Evolutionary conservation across 2,113 vertebrate genomes (phyloP).

Genomic region (Zosterops pallidus): DNA sequence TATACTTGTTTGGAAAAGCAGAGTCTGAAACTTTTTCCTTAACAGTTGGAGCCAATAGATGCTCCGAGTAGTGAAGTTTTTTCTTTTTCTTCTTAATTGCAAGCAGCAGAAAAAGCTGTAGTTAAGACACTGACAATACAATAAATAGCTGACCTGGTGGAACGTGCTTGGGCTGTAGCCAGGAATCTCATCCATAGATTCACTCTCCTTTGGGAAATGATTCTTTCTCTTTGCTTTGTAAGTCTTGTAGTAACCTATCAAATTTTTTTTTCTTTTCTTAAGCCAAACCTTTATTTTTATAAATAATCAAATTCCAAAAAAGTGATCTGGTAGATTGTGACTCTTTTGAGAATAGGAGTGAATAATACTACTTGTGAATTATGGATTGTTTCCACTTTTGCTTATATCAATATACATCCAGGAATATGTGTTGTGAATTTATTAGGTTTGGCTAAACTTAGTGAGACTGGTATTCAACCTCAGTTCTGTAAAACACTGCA

Average conservation of each 20-base stretch:
- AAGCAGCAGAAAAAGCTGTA: not conserved
- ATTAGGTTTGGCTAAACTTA: not conserved
- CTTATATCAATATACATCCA: not conserved
- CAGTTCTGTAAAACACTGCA: not conserved
- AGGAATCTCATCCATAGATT: not conserved
- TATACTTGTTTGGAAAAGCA: not conserved
- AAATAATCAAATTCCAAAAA: not conserved
- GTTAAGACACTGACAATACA: not conserved
- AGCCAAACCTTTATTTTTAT: not conserved
- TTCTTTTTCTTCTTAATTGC: not conserved
- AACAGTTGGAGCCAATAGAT: not conserved
- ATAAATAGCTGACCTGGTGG: not conserved
- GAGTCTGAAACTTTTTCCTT: not conserved
- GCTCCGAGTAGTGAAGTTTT: not conserved
- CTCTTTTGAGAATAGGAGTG: not conserved
- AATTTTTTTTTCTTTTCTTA: not conserved
- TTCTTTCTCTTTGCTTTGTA: slow-evolving; percentile 3
- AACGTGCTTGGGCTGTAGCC: not conserved
- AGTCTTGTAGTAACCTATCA: not conserved
- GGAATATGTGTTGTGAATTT: not conserved
- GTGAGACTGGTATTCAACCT: not conserved
- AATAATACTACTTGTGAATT: not conserved
- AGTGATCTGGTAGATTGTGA: not conserved
- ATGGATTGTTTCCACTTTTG: not conserved
- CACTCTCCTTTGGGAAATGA: not conserved